A percentile compares a stretch with the other conserved stretches of the same genome.
Evolutionary conservation across 2,888 invertebrate genomes (phyloP).

Genomic region (Leuctra nigra): DNA sequence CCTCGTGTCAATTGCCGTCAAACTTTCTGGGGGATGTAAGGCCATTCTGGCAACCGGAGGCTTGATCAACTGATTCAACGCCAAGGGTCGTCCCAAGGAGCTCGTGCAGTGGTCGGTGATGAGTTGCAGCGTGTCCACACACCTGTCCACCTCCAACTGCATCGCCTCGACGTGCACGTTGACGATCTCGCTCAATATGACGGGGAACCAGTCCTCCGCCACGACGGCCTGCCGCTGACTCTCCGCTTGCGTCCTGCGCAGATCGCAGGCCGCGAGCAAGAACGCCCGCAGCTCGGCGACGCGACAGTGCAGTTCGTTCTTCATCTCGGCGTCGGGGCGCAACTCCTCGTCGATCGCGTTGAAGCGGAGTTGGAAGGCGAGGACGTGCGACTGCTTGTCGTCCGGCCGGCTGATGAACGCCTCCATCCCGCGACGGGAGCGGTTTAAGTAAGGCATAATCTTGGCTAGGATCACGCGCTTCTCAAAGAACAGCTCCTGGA

Average conservation of each 20-base stretch:
- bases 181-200: conserved; percentile 47
- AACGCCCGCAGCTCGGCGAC: conserved; percentile 46
- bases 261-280: conserved; percentile 51
- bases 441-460: conserved; percentile 50
- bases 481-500: conserved; percentile 51
- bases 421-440: conserved; percentile 48
- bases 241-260: conserved; percentile 48
- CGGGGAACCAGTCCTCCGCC: conserved; percentile 50
- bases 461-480: conserved; percentile 49
- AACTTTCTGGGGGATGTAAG: background rate
- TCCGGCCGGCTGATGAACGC: conserved; percentile 50
- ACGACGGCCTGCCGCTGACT: conserved; percentile 47
- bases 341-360: conserved; percentile 54
- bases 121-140: conserved; percentile 4
- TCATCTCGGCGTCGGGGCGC: conserved; percentile 49
- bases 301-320: conserved; percentile 55
- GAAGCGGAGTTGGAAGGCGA: conserved; percentile 45
- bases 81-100: background rate
- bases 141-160: conserved; percentile 49
- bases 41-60: background rate
- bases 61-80: background rate
- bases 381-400: conserved; percentile 49
- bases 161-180: conserved; percentile 51
- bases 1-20: no score
- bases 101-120: conserved; percentile 40